These are phyloP conservation scores for Eurystomus glaucurus DNA, from an alignment of 2,797 vertebrate genomes.

Conservation along the genomic window DNA sequence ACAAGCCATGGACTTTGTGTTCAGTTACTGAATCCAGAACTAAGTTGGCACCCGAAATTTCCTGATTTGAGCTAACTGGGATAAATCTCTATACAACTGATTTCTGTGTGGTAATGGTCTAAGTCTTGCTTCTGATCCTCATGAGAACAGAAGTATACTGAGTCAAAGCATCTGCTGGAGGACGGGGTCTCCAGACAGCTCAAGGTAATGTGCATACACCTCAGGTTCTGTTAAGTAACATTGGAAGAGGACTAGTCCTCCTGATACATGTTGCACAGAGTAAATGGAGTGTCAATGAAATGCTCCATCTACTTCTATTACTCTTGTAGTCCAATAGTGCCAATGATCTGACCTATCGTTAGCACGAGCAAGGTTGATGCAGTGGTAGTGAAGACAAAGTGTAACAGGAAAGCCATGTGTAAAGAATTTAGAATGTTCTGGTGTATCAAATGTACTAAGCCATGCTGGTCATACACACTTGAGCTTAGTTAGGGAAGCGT, in stretches of 20 bases:
- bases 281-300: not conserved
- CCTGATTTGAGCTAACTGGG: not conserved
- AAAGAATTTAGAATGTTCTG: not conserved
- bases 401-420: not conserved
- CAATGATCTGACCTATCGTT: not conserved
- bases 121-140: not conserved
- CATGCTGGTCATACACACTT: not conserved
- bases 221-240: not conserved
- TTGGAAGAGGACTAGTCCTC: not conserved
- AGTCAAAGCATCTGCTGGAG: not conserved
- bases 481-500: not conserved
- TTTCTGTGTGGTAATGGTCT: not conserved
- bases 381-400: not conserved
- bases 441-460: not conserved
- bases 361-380: not conserved
- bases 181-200: not conserved
- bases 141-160: not conserved
- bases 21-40: not conserved
- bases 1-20: not conserved
- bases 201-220: not conserved
- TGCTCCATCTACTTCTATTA: not conserved
- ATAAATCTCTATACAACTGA: not conserved
- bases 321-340: not conserved
- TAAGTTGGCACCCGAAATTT: not conserved
- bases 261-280: not conserved